Base-by-base conservation (phyloP, 2,113 vertebrate genomes). In the Grammomys surdaster region DNA sequence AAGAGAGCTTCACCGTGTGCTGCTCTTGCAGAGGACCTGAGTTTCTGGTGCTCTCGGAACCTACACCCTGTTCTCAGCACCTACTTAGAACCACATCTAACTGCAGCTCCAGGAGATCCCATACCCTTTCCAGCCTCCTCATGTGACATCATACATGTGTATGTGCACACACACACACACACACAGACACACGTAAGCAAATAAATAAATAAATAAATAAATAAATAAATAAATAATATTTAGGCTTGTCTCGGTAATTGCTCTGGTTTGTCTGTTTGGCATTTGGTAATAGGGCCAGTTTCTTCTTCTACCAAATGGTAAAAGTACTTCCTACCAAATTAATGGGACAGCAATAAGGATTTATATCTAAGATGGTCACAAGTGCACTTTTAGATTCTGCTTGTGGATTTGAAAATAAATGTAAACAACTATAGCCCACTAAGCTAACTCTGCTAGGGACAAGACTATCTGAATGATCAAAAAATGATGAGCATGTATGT, bases 231-330 rank as follows among this genome's bases (percentile, higher is more conserved):
- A 13, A 28, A 63, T 17, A 84, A 63, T 2, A 58, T 80, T 54
- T 54, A 58, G 11, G 26, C n/a, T 93, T 91, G 36, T 67, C 43
- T 40, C 82, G 40, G 20, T 88, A 89, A 88, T 51, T 94, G 13
- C 65, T 69, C 28, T 69, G 31, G 65, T 69, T 67, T 4, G 12
- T 73, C 90, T 60, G 77, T 13, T 40, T 82, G 31, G 75, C 36
- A 86, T 46, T 95, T 90, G 89, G 85, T 89, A 95, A 76, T 33
- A 78, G 16, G 1, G 17, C 89, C 26, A 91, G 33, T 93, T 95
- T 89, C 22, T 97, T 48, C 72, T 96, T 96, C 91, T 76, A 54
- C 91, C 73, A 94, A 94, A 88, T 40, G 46, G 46, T 19, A 93
- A 84, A 65, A 96, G 90, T 67, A 77, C 63, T 89, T 88, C 33